phyloP scores from a whole-genome alignment of 2,888 invertebrate genomes.

The Phrixothrix hirtus region DNA sequence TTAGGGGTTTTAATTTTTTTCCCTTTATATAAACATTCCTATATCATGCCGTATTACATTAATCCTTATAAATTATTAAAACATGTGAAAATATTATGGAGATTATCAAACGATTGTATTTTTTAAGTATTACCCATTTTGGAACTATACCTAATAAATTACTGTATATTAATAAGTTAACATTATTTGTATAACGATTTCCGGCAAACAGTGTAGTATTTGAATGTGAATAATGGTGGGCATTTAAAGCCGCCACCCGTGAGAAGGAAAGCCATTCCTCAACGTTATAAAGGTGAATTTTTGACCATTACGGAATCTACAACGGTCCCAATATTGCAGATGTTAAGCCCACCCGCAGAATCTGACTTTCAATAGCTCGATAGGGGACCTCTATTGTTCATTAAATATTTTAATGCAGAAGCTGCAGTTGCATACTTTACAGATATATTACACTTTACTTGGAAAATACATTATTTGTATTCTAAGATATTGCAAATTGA shows the following conservation, averaged over 20 bases:
- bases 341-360: background rate
- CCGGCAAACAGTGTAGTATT: too few species aligned
- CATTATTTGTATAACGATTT: too few species aligned
- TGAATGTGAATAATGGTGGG: background rate
- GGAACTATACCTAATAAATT: background rate
- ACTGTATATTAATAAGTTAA: too few species aligned
- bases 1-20: slow-evolving; percentile 12
- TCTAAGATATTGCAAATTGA: too few species aligned
- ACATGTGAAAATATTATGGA: slow-evolving; percentile 26
- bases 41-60: slow-evolving; percentile 17
- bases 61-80: slow-evolving; percentile 27
- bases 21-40: slow-evolving; percentile 12
- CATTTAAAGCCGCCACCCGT: background rate
- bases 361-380: background rate
- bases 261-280: background rate
- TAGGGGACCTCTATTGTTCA: background rate
- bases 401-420: background rate
- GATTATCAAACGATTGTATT: slow-evolving; percentile 14
- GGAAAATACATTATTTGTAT: too few species aligned
- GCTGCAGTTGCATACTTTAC: too few species aligned
- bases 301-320: background rate
- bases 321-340: background rate
- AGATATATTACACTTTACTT: too few species aligned
- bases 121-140: too few species aligned
- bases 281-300: background rate